Base-by-base conservation (phyloP, 1,140 invertebrate species). In the Dermatophagoides farinae region DNA sequence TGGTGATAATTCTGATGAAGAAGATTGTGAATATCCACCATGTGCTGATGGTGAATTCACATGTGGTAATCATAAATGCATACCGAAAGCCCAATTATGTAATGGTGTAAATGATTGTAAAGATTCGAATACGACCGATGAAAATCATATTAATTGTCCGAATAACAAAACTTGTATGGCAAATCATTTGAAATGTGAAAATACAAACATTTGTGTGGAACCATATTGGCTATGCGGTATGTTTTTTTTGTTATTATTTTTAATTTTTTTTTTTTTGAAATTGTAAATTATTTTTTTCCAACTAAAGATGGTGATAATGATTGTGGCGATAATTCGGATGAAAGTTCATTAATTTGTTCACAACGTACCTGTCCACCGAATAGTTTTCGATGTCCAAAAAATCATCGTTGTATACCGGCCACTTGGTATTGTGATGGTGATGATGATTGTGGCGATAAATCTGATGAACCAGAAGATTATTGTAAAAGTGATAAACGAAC, bases 51-150 rank as follows among this genome's bases (percentile, higher is more conserved):
- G 85, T 1, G 88, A 93, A 70, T 97, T 95, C 64, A 93, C 90
- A 5, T 97, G 91, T 70, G 80, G 79, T 10, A 96, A 96, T 71
- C 80, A 82, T 41, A 78, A 90, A 14, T 95, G 89, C 67, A 92
- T 93, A 55, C 83, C 87, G 0, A 79, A 80, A 74, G 73, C 80
- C 0, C 85, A 81, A 73, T 84, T 92, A 0, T 93, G 89, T 68
- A 92, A 93, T 70, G 88, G 89, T 0, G 80, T 91, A 0, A 91
- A 93, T 65, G 88, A 93, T 62, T 93, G 89, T 70, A 92, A 93
- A 70, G 89, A 93, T 65, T 88, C 88, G 65, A 76, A 82, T 12
- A 91, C 88, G 0, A 88, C 86, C 0, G 89, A 93, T 66, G 88
- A 93, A 70, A 88, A 83, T 0, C 82, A 86, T 64, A 84, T 88